Evolutionary conservation across 1,140 invertebrate genomes (phyloP).

Genomic region (Leptoteleia sp.): DNA sequence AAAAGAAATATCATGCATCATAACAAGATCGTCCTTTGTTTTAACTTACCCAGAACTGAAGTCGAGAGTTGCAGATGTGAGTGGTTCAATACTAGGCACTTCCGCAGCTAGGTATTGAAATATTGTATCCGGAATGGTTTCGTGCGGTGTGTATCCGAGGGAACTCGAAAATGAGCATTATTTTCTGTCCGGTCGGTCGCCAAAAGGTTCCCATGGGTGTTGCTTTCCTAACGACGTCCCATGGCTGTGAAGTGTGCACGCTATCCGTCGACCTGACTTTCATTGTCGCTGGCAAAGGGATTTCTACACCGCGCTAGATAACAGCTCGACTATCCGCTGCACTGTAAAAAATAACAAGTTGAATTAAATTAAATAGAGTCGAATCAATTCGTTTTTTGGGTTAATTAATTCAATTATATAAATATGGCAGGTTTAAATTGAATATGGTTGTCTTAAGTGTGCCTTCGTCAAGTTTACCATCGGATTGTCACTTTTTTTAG

Average conservation of each 20-base stretch:
- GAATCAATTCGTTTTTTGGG: too few relatives aligned
- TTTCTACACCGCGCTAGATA: slow-evolving; percentile 3
- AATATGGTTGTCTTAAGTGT: too few relatives aligned
- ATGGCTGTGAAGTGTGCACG: slow-evolving; percentile 19
- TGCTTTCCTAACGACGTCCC: slow-evolving; percentile 41
- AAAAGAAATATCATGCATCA: too few relatives aligned
- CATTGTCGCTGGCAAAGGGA: not conserved
- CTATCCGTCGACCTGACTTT: slow-evolving; percentile 11
- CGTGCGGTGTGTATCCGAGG: slow-evolving; percentile 28
- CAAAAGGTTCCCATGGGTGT: slow-evolving; percentile 48
- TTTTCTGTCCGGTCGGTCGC: slow-evolving; percentile 19
- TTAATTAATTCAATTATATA: too few relatives aligned
- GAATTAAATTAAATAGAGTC: too few relatives aligned
- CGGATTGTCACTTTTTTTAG: too few relatives aligned
- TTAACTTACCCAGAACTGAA: slow-evolving; percentile 8
- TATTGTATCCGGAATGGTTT: slow-evolving; percentile 54
- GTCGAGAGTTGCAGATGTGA: slow-evolving; percentile 25
- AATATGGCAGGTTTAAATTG: too few relatives aligned
- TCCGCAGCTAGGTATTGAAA: slow-evolving; percentile 47
- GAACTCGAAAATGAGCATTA: slow-evolving; percentile 40
- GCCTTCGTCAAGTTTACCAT: too few relatives aligned
- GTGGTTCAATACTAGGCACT: slow-evolving; percentile 11
- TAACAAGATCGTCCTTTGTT: too few relatives aligned
- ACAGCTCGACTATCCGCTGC: too few relatives aligned
- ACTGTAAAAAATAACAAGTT: too few relatives aligned